Evolutionary conservation across 2,113 vertebrate species (phyloP).

Genomic region (Grammomys dolichurus): DNA sequence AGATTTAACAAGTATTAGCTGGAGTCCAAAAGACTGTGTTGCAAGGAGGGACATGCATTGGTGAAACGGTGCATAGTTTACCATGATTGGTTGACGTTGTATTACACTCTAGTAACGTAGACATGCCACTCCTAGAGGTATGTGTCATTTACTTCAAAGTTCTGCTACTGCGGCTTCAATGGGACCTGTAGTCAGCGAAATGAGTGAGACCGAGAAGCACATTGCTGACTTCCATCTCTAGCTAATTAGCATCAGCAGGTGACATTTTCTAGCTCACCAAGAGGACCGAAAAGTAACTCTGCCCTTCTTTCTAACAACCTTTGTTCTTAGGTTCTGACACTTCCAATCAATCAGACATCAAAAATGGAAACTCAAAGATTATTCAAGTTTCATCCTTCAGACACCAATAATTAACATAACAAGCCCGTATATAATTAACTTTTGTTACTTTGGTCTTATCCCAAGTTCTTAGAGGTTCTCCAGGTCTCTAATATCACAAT

Average conservation of each 20-base stretch:
- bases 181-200: not conserved
- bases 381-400: not conserved
- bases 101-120: not conserved
- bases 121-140: not conserved
- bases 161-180: not conserved
- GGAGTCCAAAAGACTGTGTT: not conserved
- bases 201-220: not conserved
- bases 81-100: not conserved
- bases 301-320: not conserved
- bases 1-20: not conserved
- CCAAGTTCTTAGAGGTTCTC: not conserved
- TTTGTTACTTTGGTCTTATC: not conserved
- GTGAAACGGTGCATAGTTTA: not conserved
- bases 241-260: not conserved
- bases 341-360: not conserved
- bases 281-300: not conserved
- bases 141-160: conserved; percentile 35
- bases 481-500: not conserved
- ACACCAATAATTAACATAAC: not conserved
- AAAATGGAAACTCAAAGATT: conserved; percentile 9
- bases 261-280: not conserved
- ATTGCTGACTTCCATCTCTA: not conserved
- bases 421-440: not conserved
- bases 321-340: not conserved
- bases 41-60: not conserved